phyloP scores from a whole-genome alignment of 1,140 invertebrate species.

The Drosophila carrolli region DNA sequence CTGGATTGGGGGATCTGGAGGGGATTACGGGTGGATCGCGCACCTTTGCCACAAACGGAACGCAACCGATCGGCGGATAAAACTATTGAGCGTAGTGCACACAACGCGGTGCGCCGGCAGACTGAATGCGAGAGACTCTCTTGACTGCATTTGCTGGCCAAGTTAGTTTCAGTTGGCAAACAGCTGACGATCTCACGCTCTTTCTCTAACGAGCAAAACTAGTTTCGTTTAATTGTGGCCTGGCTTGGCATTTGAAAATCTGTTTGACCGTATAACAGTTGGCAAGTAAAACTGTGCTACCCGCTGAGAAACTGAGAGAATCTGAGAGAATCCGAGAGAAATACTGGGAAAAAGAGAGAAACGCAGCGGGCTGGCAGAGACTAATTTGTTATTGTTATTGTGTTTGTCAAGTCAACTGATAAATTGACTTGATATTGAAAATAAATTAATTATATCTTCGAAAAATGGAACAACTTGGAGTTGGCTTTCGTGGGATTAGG shows the following conservation, averaged over 20 bases:
- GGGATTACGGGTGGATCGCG: not conserved
- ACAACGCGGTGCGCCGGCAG: conserved; percentile 74
- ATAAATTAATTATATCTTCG: conserved; percentile 74
- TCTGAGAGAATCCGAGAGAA: not conserved
- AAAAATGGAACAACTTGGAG: conserved; percentile 54
- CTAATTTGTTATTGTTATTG: conserved; percentile 74
- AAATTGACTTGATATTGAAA: conserved; percentile 82
- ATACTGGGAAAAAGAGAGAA: not conserved
- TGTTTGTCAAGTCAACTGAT: conserved; percentile 81
- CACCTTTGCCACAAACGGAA: conserved; percentile 27
- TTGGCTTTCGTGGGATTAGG: conserved; percentile 29
- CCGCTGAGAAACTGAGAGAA: conserved; percentile 22
- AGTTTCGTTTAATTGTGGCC: conserved; percentile 52
- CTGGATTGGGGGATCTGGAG: not conserved
- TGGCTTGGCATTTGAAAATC: conserved; percentile 55
- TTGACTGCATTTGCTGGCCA: conserved; percentile 57
- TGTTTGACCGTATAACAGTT: conserved; percentile 56
- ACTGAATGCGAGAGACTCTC: conserved; percentile 47
- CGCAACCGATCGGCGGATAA: conserved; percentile 48
- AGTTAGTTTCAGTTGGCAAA: conserved; percentile 56
- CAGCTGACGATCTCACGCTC: conserved; percentile 55
- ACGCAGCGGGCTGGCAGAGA: conserved; percentile 8
- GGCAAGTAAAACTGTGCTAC: conserved; percentile 52
- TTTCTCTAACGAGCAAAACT: conserved; percentile 63
- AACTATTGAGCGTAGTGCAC: conserved; percentile 69